These are phyloP conservation scores for Laothoe populi DNA, from an alignment of 2,888 invertebrate species.

Conservation along the genomic window DNA sequence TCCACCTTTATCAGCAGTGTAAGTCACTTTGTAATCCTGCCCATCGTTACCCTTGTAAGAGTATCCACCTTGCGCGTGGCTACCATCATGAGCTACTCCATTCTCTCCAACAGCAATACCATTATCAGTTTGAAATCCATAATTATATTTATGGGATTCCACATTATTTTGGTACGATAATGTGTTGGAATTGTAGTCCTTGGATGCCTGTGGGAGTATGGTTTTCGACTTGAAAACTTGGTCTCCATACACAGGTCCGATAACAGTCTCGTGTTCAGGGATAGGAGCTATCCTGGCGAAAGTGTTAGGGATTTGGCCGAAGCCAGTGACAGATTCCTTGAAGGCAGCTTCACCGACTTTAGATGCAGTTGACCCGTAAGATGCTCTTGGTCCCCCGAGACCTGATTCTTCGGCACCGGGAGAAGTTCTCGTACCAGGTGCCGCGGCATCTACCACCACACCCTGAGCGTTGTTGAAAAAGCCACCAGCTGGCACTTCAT, in stretches of 20 bases:
- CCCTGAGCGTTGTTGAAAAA: conserved; percentile 70
- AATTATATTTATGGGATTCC: conserved; percentile 60
- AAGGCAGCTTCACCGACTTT: conserved; percentile 79
- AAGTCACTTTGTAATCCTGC: conserved; percentile 68
- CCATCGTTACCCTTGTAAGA: conserved; percentile 75
- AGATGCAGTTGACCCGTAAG: conserved; percentile 72
- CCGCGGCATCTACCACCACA: conserved; percentile 74
- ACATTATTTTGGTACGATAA: conserved; percentile 64
- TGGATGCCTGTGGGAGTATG: conserved; percentile 55
- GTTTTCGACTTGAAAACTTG: conserved; percentile 38
- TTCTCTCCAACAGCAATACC: conserved; percentile 69
- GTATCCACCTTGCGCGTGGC: conserved; percentile 67
- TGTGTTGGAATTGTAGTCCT: conserved; percentile 58
- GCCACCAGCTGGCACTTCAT: conserved; percentile 62
- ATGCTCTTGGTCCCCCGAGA: conserved; percentile 63
- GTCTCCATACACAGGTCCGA: conserved; percentile 9
- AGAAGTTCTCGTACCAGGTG: conserved; percentile 65
- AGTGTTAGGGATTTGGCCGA: conserved; percentile 34
- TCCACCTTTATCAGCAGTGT: conserved; percentile 70
- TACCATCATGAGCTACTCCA: conserved; percentile 61
- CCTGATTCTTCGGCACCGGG: conserved; percentile 55
- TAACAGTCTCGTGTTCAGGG: conserved; percentile 3
- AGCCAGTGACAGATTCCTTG: conserved; percentile 46
- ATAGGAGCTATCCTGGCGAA: conserved; percentile 35
- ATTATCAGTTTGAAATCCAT: conserved; percentile 70